Evolutionary conservation across 2,797 vertebrate species (phyloP), one percentile per base, ranked within the genome.

Genomic region (Sebastes cheni): DNA sequence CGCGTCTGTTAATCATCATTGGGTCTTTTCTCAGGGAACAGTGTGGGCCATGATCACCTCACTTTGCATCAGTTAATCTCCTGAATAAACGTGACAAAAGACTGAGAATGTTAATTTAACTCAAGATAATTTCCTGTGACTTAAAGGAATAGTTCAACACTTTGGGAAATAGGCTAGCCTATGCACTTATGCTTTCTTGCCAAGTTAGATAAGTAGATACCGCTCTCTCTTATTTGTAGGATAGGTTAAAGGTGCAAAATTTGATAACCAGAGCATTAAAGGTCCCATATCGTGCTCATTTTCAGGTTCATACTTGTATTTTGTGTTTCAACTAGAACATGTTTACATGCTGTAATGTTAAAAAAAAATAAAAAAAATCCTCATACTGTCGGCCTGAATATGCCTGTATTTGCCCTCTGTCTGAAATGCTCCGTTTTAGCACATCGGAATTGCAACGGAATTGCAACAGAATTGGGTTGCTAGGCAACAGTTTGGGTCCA

Each of bases 1-100:
- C 85, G 82, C 70, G 86, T 62, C 71, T 70, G 73, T 72, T 86
- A 58, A 77, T 75, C 69, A 64, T 65, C 81, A 16, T 61, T 61
- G 39, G 58, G 4, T 68, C 30, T 59, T 55, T 27, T 54, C 7
- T 22, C 50, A 62, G 75, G 67, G 59, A 87, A 70, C 76, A 61
- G 13, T 60, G 58, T 2, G 69, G 62, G 8, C 29, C 42, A 61
- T 72, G n/a, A 58, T 74, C 67, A n/a, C 58, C 59, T 55, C 36
- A 58, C 25, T 67, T 56, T 61, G 58, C 39, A 62, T 23, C 16
- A 42, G 11, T 16, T 65, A 4, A 22, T 56, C 56, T 25, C 5
- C 9, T 2, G 3, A 60, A 56, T 69, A 30, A 50, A 18, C 71
- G 59, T 8, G 29, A 58, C 39, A 72, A 58, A 70, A 27, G 27